These are phyloP conservation scores for Lacanobia wlatinum DNA, from an alignment of 2,888 invertebrate genomes.

Conservation along the genomic window DNA sequence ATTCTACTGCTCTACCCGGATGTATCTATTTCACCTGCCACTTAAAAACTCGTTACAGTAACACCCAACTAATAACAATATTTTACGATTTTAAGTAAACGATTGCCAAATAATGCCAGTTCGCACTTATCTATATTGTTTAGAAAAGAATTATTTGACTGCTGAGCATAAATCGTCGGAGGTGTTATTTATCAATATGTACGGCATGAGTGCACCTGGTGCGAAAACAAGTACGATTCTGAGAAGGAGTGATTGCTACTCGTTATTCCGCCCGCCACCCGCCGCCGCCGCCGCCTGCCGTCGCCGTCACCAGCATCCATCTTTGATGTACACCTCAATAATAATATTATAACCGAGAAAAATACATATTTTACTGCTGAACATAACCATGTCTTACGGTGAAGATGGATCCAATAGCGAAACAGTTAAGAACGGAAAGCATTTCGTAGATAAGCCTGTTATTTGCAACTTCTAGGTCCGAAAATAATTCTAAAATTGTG, in stretches of 20 bases:
- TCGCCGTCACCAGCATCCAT: slow-evolving; percentile 57
- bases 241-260: slow-evolving; percentile 82
- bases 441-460: slow-evolving; percentile 9
- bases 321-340: slow-evolving; percentile 47
- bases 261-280: slow-evolving; percentile 66
- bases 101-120: slow-evolving; percentile 51
- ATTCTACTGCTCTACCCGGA: slow-evolving; percentile 42
- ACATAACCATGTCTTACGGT: slow-evolving; percentile 12
- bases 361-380: slow-evolving; percentile 22
- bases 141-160: slow-evolving; percentile 58
- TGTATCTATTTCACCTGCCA: slow-evolving; percentile 31
- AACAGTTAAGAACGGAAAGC: slow-evolving; percentile 20
- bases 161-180: slow-evolving; percentile 53
- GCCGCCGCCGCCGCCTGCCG: slow-evolving; percentile 38
- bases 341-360: slow-evolving; percentile 39
- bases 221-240: slow-evolving; percentile 81
- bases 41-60: slow-evolving; percentile 34
- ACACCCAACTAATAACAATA: slow-evolving; percentile 43
- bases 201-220: slow-evolving; percentile 80
- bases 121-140: slow-evolving; percentile 59
- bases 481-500: slow-evolving; percentile 48
- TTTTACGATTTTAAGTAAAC: slow-evolving; percentile 50
- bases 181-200: slow-evolving; percentile 69
- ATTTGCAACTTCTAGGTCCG: background rate
- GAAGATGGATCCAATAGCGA: slow-evolving; percentile 14